Evolutionary conservation across 2,888 invertebrate genomes (phyloP), one percentile per base, ranked within the genome.

Genomic region (Ashinkailepas kermadecensis): DNA sequence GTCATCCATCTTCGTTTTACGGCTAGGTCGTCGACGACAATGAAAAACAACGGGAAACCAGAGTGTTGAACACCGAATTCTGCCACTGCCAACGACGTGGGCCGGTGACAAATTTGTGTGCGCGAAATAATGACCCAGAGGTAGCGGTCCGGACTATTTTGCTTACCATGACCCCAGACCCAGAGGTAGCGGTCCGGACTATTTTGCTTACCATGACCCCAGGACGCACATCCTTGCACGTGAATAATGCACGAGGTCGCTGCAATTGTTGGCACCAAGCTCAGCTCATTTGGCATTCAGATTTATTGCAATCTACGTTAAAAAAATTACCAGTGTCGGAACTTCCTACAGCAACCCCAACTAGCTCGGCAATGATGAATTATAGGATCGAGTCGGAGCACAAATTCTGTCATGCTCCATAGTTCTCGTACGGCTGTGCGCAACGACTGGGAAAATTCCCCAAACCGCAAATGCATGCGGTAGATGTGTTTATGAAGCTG

Each of bases 1-100:
- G 74, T 56, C 39, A 74, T 74, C 74, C 23, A 74, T 74, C 74
- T 74, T 74, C 54, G 74, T 56, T 74, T 74, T 56, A 74, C 74
- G 74, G 74, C 21, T 15, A 21, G 56, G 74, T 56, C 70, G 70
- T 70, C 70, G 11, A 23, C 70, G 70, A 70, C 70, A 15, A 13
- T 70, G 70, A 70, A 70, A 70, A 70, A 70, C 25, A 4, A 13
- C 39, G 15, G 70, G 70, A 70, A 70, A 70, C 70, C 11, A 25
- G 13, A 4, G 15, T 15, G 10, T 10, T 70, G 39, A 70, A 15
- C 10, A 15, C 39, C 39, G 2, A 12, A 13, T 39, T 39, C 70
- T 70, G 70, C 39, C 70, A 23, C 15, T 25, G 39, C 39, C 70
- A 70, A 70, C 25, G 70, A 13, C 23, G 39, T 39, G 15, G 25